Base-by-base conservation (phyloP, 2,113 vertebrate species). In the Myotis davidii region DNA sequence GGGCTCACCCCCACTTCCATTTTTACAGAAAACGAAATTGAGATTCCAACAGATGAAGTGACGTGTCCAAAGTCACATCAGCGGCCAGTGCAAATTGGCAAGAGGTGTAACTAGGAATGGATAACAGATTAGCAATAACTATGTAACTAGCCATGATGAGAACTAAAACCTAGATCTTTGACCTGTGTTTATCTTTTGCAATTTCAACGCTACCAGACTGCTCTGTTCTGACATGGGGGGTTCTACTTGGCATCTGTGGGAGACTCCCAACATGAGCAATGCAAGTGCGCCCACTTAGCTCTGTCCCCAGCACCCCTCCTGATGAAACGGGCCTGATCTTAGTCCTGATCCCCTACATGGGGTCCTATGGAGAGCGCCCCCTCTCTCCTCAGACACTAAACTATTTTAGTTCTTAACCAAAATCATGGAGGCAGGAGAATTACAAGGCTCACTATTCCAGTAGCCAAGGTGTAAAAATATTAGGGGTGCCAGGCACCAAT, bases 241-340 rank as follows among this genome's bases (percentile, higher is more conserved):
- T 34, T 9, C 18, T 13, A 50, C 9, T 16, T 12, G 3, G 2
- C 29, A 6, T 27, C 8, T 54, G 17, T 8, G 5, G 23, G 18
- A 6, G 56, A 14, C 45, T 37, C 3, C 7, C n/a, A 29, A 8
- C 3, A 1, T 5, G 16, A n/a, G 5, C n/a, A 5, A 17, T 39
- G 59, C 2, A 1, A 18, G 12, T 18, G 1, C 9, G 11, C 3
- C 21, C 32, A 32, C 45, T 3, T 16, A 65, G 20, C 20, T 32
- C 3, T 4, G 23, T 9, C 52, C n/a, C 3, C 0, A 3, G 29
- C 7, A 1, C 48, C 4, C 4, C 64, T 48, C 20, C 9, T 52
- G n/a, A 25, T 11, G 32, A 45, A 54, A 81, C 1, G 7, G 48
- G 18, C 8, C 12, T 11, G 7, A 10, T 45, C 32, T 14, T 9